phyloP scores from a whole-genome alignment of 2,113 vertebrate genomes.

The Beaufortia kweichowensis region DNA sequence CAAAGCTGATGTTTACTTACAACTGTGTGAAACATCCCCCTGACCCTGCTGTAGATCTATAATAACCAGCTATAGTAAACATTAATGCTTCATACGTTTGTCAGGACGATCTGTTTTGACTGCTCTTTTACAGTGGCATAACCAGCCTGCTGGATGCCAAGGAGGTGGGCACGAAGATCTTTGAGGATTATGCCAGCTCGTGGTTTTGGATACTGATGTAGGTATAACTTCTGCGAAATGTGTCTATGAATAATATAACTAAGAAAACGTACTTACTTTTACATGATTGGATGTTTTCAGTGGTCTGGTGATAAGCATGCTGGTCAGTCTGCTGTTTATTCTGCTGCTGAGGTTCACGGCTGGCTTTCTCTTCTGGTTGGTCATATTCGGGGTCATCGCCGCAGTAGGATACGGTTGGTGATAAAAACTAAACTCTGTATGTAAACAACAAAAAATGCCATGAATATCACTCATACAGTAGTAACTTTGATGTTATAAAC shows the following conservation, averaged over 20 bases:
- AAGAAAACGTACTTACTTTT: not conserved
- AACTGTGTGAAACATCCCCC: constrained; percentile 14
- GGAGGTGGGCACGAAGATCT: constrained; percentile 85
- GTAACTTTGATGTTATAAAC: too few species aligned
- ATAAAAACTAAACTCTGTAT: not conserved
- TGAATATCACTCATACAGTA: too few species aligned
- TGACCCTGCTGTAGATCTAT: not conserved
- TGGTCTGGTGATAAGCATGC: constrained; percentile 87
- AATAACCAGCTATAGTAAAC: not conserved
- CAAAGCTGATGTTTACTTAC: constrained; percentile 11
- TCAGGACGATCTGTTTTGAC: too few species aligned
- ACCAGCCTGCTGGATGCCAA: constrained; percentile 83
- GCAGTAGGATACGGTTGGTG: constrained; percentile 86
- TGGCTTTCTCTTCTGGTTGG: constrained; percentile 88
- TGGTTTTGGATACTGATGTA: constrained; percentile 97
- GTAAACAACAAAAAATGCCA: too few species aligned
- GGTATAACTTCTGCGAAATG: constrained; percentile 59
- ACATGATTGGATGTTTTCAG: constrained; percentile 65
- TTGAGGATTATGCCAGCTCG: constrained; percentile 91
- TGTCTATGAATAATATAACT: not conserved
- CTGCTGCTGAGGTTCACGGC: constrained; percentile 87
- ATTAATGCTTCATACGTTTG: not conserved
- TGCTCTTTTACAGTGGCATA: constrained; percentile 74
- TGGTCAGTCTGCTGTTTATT: constrained; percentile 88
- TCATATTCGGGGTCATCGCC: constrained; percentile 82